These are phyloP conservation scores for Drosophila anomelani DNA, from an alignment of 2,888 invertebrate genomes.

Conservation along the genomic window DNA sequence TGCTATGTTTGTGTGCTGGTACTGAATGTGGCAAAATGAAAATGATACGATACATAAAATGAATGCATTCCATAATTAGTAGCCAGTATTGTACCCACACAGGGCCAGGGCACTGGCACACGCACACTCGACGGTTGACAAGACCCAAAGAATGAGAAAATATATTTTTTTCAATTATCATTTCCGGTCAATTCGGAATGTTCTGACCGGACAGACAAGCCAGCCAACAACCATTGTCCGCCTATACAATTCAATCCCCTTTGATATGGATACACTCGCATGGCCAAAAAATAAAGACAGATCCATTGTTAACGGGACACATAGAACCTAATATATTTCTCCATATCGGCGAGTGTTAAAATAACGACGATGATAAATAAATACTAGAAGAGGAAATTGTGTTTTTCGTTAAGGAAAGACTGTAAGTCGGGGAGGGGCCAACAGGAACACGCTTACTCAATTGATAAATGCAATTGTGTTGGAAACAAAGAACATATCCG, in stretches of 20 bases:
- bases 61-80: slow-evolving; percentile 79
- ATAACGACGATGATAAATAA: slow-evolving; percentile 34
- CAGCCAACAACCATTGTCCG: slow-evolving; percentile 9
- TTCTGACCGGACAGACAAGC: slow-evolving; percentile 40
- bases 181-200: slow-evolving; percentile 65
- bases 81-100: slow-evolving; percentile 37
- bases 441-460: slow-evolving; percentile 42
- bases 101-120: slow-evolving; percentile 6
- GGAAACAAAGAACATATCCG: slow-evolving; percentile 52
- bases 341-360: slow-evolving; percentile 19
- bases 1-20: slow-evolving; percentile 22
- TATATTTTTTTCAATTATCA: slow-evolving; percentile 75
- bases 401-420: slow-evolving; percentile 40
- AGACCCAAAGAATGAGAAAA: slow-evolving; percentile 63
- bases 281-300: slow-evolving; percentile 37
- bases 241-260: slow-evolving; percentile 44
- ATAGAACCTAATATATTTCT: slow-evolving; percentile 27
- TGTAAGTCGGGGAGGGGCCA: slow-evolving; percentile 10
- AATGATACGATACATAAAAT: slow-evolving; percentile 71
- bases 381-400: slow-evolving; percentile 57
- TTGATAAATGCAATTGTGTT: slow-evolving; percentile 61
- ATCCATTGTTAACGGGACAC: slow-evolving; percentile 58
- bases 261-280: slow-evolving; percentile 49
- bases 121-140: slow-evolving; percentile 42
- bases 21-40: slow-evolving; percentile 56